phyloP scores from a whole-genome alignment of 2,888 invertebrate species.

The Formica aserva region DNA sequence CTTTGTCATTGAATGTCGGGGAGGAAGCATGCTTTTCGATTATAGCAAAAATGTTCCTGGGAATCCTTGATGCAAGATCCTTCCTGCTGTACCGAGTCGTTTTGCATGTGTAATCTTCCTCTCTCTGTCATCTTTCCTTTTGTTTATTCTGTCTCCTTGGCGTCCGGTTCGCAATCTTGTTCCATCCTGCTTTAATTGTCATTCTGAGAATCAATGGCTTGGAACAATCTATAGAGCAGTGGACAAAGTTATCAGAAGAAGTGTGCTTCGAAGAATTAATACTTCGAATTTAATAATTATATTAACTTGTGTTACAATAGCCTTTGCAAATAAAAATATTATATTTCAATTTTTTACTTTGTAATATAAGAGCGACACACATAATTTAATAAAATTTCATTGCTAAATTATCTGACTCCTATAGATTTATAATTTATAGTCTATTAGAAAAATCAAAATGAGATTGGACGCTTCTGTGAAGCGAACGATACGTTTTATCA shows the following conservation, averaged over 20 bases:
- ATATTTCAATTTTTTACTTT: not conserved
- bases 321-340: constrained; percentile 2
- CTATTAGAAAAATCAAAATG: not conserved
- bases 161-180: not conserved
- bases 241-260: not conserved
- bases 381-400: not conserved
- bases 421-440: not conserved
- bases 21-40: constrained; percentile 25
- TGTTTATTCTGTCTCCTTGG: not conserved
- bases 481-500: constrained; percentile 5
- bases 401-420: not conserved
- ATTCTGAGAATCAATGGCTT: not conserved
- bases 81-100: constrained; percentile 2
- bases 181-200: not conserved
- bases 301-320: not conserved
- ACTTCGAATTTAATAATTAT: not conserved
- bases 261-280: not conserved
- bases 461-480: not conserved
- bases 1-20: constrained; percentile 30
- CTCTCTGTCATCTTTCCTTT: not conserved
- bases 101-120: not conserved
- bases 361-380: not conserved
- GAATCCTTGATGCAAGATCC: too few relatives aligned
- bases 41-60: not conserved
- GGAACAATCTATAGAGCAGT: not conserved